Evolutionary conservation across 2,888 invertebrate species (phyloP).

Genomic region (Pimpla rufipes): DNA sequence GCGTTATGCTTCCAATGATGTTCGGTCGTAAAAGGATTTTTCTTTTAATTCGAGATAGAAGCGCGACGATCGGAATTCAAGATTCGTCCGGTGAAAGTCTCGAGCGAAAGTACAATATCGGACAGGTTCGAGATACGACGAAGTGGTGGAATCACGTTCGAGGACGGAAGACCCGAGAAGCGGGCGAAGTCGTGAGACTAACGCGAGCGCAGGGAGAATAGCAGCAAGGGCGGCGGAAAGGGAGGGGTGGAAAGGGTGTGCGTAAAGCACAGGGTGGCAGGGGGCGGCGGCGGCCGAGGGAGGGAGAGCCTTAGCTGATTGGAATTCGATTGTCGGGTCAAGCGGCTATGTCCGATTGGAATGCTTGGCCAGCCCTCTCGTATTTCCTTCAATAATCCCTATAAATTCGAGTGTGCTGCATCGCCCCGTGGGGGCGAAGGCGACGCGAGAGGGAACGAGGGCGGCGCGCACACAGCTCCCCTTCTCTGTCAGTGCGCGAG

Average conservation of each 20-base stretch:
- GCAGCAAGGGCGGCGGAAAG: background rate
- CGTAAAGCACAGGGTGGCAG: constrained; percentile 42
- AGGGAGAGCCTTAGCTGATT: constrained; percentile 75
- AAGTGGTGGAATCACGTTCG: background rate
- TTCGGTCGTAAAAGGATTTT: background rate
- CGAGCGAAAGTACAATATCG: constrained; percentile 4
- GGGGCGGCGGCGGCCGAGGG: constrained; percentile 57
- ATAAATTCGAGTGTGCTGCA: constrained; percentile 64
- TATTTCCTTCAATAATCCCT: constrained; percentile 64
- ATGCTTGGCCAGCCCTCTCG: constrained; percentile 76
- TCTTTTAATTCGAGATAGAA: background rate
- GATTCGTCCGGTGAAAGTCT: background rate
- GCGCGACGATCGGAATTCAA: background rate
- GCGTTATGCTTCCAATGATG: background rate
- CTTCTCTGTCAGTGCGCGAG: background rate
- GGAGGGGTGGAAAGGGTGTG: constrained; percentile 26
- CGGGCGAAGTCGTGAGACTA: background rate
- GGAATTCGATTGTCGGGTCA: constrained; percentile 81
- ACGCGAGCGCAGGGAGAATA: constrained; percentile 31
- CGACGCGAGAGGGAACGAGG: background rate
- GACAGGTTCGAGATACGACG: background rate
- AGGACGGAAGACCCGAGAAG: constrained; percentile 33
- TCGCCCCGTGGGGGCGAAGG: background rate
- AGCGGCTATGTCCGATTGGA: constrained; percentile 80
- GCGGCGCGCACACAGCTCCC: too few relatives aligned